These are phyloP conservation scores for Anagyrus pseudococci DNA, from an alignment of 2,888 invertebrate genomes.

Conservation along the genomic window DNA sequence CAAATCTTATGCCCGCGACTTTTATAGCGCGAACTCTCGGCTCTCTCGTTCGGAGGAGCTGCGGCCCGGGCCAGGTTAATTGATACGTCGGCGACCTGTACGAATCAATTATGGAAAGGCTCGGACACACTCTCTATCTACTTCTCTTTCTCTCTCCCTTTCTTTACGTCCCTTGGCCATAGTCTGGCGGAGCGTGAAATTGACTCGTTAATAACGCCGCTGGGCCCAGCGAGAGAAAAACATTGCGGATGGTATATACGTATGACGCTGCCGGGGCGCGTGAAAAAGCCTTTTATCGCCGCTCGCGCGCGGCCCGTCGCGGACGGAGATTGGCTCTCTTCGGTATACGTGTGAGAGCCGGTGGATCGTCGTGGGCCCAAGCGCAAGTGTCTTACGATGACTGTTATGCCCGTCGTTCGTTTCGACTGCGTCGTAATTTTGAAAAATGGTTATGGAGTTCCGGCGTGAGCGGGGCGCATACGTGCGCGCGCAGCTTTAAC, in stretches of 20 bases:
- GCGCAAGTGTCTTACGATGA: constrained; percentile 18
- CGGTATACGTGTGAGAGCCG: background rate
- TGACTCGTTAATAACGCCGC: constrained; percentile 37
- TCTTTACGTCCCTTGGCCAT: background rate
- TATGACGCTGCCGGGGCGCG: background rate
- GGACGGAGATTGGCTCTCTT: background rate
- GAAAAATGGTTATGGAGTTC: constrained; percentile 13
- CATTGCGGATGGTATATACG: constrained; percentile 9
- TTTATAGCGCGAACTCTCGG: constrained; percentile 41
- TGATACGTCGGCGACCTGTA: constrained; percentile 40
- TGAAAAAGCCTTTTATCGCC: constrained; percentile 26
- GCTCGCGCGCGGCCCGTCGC: background rate
- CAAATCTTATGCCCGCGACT: constrained; percentile 43
- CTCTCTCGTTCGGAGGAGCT: too few species aligned
- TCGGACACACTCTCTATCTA: too few species aligned
- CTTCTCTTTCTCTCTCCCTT: too few species aligned
- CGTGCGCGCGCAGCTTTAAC: too few species aligned
- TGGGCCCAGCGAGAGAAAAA: constrained; percentile 15
- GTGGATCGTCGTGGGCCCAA: background rate
- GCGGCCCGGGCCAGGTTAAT: constrained; percentile 38
- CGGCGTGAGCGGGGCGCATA: background rate
- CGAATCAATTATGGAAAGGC: constrained; percentile 38
- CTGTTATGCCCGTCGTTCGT: constrained; percentile 27
- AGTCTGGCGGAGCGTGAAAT: constrained; percentile 35
- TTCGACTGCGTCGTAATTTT: constrained; percentile 25